A percentile compares a stretch with the other conserved stretches of the same genome.
Evolutionary conservation across 2,113 vertebrate genomes (phyloP).

Genomic region (Azemiops feae): DNA sequence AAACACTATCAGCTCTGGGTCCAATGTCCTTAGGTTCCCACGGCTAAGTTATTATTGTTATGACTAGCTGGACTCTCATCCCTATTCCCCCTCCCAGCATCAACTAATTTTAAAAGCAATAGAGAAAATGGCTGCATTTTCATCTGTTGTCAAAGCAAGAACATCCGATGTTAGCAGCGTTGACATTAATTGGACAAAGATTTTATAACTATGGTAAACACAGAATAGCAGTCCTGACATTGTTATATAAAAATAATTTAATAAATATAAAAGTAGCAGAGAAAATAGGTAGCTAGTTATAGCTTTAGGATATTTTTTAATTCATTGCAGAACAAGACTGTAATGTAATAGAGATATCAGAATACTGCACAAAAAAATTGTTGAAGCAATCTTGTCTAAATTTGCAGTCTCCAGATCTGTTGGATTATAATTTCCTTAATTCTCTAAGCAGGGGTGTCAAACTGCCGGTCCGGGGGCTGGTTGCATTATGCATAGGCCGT

Average conservation of each 20-base stretch:
- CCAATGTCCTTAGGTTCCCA: no score
- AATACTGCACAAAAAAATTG: neutral
- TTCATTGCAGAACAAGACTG: fast-evolving
- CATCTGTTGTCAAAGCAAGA: no score
- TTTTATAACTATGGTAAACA: neutral
- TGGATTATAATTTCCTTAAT: neutral
- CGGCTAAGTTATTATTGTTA: no score
- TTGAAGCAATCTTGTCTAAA: neutral
- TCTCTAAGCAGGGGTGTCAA: neutral
- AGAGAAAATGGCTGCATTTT: no score
- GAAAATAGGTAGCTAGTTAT: neutral
- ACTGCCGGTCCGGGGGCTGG: no score
- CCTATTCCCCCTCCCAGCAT: no score
- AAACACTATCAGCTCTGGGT: no score
- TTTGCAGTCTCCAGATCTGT: neutral
- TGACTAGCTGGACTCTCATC: no score
- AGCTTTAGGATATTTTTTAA: neutral
- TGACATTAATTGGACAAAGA: neutral
- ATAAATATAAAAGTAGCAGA: neutral
- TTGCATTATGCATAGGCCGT: no score
- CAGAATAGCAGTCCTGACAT: neutral
- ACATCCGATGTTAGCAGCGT: no score
- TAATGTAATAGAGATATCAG: neutral
- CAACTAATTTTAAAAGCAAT: no score
- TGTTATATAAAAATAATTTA: conserved; percentile 19